Percentiles rank a stretch among this genome's conserved stretches.
Conservation (phyloP, 2,797 vertebrate genomes). For the Poecilia wingei region DNA sequence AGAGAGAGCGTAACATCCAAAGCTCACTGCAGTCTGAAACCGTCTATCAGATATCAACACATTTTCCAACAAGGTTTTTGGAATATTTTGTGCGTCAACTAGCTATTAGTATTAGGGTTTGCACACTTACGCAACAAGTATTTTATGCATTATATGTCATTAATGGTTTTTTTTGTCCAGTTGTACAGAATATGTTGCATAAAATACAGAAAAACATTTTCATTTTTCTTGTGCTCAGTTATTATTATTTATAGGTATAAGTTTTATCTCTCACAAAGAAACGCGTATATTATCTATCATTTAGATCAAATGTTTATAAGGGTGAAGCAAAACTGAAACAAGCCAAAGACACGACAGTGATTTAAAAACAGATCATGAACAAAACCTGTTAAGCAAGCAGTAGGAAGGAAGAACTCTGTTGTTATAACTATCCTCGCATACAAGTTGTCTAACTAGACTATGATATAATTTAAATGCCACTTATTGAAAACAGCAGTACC, state of each 20-base stretch:
- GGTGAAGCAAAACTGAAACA: not conserved
- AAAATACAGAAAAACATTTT: not conserved
- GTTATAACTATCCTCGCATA: not conserved
- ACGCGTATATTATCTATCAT: not conserved
- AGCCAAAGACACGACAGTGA: not conserved
- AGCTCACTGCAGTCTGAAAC: not conserved
- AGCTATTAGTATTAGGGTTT: not conserved
- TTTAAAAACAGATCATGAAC: not conserved
- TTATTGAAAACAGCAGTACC: not conserved
- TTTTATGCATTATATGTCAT: not conserved
- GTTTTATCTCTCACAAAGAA: not conserved
- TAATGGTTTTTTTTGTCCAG: not conserved
- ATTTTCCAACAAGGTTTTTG: not conserved
- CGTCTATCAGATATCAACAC: not conserved
- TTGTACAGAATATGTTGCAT: not conserved
- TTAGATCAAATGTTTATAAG: not conserved
- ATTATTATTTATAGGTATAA: not conserved
- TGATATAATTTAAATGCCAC: not conserved
- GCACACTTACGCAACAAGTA: not conserved
- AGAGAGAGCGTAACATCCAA: not conserved
- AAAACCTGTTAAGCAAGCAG: not conserved
- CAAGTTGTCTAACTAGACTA: not conserved
- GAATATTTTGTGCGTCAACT: not conserved
- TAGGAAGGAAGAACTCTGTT: not conserved
- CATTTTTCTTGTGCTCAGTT: not conserved